These are phyloP conservation scores for Lissonota sp. DNA, from an alignment of 2,888 invertebrate species.

Conservation along the genomic window DNA sequence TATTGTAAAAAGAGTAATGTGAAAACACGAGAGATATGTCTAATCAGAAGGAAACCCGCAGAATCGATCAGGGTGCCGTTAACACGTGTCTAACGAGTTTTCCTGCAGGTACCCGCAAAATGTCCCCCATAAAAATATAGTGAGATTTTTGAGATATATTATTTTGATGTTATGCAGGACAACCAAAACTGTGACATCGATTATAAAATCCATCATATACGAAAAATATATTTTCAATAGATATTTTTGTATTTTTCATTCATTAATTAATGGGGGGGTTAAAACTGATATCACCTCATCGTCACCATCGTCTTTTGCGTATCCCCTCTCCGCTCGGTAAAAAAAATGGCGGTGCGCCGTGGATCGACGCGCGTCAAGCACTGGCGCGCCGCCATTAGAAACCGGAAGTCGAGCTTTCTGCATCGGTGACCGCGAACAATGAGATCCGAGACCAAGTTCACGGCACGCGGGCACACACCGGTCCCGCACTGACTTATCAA, in stretches of 20 bases:
- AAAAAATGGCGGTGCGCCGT: conserved; percentile 52
- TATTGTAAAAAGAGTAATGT: no score
- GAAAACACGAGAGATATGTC: no score
- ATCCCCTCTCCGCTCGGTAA: conserved; percentile 36
- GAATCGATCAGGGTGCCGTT: conserved; percentile 28
- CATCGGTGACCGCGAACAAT: conserved; percentile 81
- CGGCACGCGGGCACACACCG: conserved; percentile 58
- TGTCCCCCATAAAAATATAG: neutral
- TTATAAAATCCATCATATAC: no score
- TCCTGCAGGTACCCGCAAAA: conserved; percentile 50
- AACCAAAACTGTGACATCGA: no score
- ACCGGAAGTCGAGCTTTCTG: conserved; percentile 81
- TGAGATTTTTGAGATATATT: no score
- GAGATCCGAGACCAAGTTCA: conserved; percentile 72
- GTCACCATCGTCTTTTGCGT: no score
- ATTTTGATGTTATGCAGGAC: no score
- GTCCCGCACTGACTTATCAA: conserved; percentile 1
- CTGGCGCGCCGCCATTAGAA: conserved; percentile 65
- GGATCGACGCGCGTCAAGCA: conserved; percentile 33
- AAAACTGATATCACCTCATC: no score
- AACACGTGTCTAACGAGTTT: conserved; percentile 38
- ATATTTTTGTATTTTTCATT: no score
- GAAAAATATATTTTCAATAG: no score
- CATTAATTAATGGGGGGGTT: no score
- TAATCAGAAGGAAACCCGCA: conserved; percentile 30